Conservation (phyloP, 1,140 invertebrate genomes). For the Melitaea cinxia region DNA sequence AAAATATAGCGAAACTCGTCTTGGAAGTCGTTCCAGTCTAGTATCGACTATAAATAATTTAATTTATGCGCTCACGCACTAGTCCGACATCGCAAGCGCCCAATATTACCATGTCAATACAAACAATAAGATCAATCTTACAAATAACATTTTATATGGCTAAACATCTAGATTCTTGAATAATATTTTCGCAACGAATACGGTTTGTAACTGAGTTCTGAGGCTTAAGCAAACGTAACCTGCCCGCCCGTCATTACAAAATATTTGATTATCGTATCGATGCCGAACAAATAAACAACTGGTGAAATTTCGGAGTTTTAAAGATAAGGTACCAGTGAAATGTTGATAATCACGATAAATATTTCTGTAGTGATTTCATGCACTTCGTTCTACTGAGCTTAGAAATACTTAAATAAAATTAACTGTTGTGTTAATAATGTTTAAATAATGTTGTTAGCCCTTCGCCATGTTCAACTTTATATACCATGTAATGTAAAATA, state of each 20-base stretch:
- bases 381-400: neutral
- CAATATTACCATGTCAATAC: constrained; percentile 35
- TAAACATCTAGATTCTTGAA: neutral
- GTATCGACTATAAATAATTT: constrained; percentile 46
- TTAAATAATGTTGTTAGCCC: neutral
- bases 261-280: constrained; percentile 66
- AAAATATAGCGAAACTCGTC: constrained; percentile 40
- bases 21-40: constrained; percentile 26
- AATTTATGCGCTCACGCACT: constrained; percentile 42
- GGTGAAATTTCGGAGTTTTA: constrained; percentile 52
- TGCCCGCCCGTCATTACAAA: constrained; percentile 52
- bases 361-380: neutral
- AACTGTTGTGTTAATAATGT: no score
- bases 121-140: constrained; percentile 18
- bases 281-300: constrained; percentile 66
- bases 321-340: constrained; percentile 69
- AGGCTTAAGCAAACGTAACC: constrained; percentile 44
- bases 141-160: neutral
- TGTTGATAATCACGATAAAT: constrained; percentile 38
- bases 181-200: constrained; percentile 21
- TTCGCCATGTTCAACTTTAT: no score
- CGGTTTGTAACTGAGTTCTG: constrained; percentile 34
- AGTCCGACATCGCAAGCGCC: constrained; percentile 13
- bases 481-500: no score
- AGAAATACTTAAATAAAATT: neutral